Evolutionary conservation across 2,797 vertebrate genomes (phyloP), one percentile per base, ranked within the genome.

Genomic region (Periophthalmus magnuspinnatus): DNA sequence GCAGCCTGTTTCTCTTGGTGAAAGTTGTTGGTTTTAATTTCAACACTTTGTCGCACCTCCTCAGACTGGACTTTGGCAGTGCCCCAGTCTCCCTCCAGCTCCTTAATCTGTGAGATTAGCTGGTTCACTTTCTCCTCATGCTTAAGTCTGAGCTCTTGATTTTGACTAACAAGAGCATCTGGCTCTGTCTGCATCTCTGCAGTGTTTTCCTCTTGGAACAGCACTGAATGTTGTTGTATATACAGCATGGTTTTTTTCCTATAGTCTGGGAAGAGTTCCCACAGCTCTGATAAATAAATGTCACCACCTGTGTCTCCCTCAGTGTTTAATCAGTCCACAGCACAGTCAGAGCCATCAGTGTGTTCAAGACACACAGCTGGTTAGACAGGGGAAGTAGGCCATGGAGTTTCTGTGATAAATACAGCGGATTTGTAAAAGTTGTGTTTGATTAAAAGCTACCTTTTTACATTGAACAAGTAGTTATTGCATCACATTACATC

Each of bases 221-320:
- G 11, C 13, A 14, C 6, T 32, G 54, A 10, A 22, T 55, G 32
- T 59, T n/a, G 21, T 3, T 32, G 8, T 13, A 11, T 21, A 59
- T 61, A 21, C 2, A 24, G 22, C 24, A 2, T 50, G 24, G 50
- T 58, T 69, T 28, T 28, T 55, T 70, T 60, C 17, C 1, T 63
- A 69, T 11, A 50, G 61, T 82, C 76, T 80, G 68, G 66, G 57
- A 71, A 73, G 50, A 60, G 71, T 32, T 69, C 72, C 58, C 71
- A 74, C 67, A 73, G 78, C 67, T 50, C 59, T 78, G 74, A 82
- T 84, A 78, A 82, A 87, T 85, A 81, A 77, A 81, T 59, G 67
- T 69, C 54, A 36, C 67, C 69, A 47, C 68, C 50, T 48, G 65
- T 67, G 36, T 32, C 38, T 56, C 71, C 62, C 61, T 57, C 75